Evolutionary conservation across 1,140 invertebrate genomes (phyloP).

Genomic region (Cyrtorhinus lividipennis): DNA sequence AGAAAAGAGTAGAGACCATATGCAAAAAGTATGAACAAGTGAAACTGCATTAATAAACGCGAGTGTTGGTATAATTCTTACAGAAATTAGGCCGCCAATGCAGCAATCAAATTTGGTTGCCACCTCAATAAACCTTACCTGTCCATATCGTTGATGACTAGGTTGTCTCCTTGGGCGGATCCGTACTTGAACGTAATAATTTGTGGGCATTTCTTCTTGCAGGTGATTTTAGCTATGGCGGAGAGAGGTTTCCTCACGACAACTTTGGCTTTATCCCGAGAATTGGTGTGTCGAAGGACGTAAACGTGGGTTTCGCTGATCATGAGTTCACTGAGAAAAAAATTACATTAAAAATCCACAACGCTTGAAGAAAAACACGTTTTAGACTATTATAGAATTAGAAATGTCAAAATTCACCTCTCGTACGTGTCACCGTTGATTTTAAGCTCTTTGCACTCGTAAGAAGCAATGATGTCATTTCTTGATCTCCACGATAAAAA

Average conservation of each 20-base stretch:
- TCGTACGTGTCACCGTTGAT: constrained; percentile 73
- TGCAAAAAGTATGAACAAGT: too few relatives aligned
- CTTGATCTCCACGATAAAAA: constrained; percentile 66
- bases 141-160: constrained; percentile 73
- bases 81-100: too few relatives aligned
- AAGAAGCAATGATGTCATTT: constrained; percentile 67
- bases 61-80: too few relatives aligned
- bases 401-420: constrained; percentile 42
- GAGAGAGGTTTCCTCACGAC: constrained; percentile 70
- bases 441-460: constrained; percentile 81
- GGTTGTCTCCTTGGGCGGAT: constrained; percentile 52
- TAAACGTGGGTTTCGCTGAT: constrained; percentile 80
- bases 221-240: constrained; percentile 92
- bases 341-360: too few relatives aligned
- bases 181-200: constrained; percentile 94
- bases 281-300: constrained; percentile 63
- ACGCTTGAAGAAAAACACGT: too few relatives aligned
- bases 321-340: constrained; percentile 58
- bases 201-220: constrained; percentile 82
- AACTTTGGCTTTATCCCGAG: constrained; percentile 61
- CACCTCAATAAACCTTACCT: too few relatives aligned
- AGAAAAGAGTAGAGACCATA: too few relatives aligned
- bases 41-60: too few relatives aligned
- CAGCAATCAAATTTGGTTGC: too few relatives aligned
- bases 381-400: background rate